Percentiles rank a stretch among this genome's conserved stretches.
Evolutionary conservation across 2,797 vertebrate genomes (phyloP).

Genomic region (Etheostoma nigrum): DNA sequence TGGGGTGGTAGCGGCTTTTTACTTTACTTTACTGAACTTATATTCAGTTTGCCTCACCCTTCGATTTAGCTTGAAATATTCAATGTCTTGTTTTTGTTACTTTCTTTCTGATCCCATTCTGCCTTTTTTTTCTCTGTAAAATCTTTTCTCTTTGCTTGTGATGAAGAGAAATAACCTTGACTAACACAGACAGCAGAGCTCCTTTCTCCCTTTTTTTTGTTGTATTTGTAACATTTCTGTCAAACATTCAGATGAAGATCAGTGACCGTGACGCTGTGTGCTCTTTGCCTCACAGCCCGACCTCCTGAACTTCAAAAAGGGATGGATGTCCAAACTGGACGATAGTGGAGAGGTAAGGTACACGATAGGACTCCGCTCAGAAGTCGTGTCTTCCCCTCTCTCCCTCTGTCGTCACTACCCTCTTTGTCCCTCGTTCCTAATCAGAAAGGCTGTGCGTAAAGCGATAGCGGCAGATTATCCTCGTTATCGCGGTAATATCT

Average conservation of each 20-base stretch:
- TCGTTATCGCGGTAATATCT: slow-evolving; percentile 39
- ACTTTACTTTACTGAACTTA: neutral
- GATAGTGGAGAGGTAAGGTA: slow-evolving; percentile 89
- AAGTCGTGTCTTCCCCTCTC: slow-evolving; percentile 1
- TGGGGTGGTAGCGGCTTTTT: neutral
- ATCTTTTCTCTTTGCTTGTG: neutral
- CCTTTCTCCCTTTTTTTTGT: neutral
- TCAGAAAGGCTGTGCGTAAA: slow-evolving; percentile 51
- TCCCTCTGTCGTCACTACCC: neutral
- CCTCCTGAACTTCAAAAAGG: slow-evolving; percentile 99
- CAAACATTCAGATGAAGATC: neutral
- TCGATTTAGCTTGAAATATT: neutral
- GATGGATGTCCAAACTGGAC: slow-evolving; percentile 98
- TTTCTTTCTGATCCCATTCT: slow-evolving; percentile 5
- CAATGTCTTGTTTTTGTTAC: neutral
- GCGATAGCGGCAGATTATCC: slow-evolving; percentile 42
- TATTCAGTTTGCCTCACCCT: neutral
- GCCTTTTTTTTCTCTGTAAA: neutral
- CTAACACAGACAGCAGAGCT: neutral
- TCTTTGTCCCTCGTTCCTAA: slow-evolving; percentile 21
- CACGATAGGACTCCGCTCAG: neutral
- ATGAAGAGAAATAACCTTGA: neutral
- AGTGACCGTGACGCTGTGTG: slow-evolving; percentile 14
- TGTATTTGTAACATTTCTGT: slow-evolving; percentile 18
- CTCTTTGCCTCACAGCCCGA: slow-evolving; percentile 87